Base-by-base conservation (phyloP, 2,888 invertebrate genomes). In the Dysmachus trigonus region DNA sequence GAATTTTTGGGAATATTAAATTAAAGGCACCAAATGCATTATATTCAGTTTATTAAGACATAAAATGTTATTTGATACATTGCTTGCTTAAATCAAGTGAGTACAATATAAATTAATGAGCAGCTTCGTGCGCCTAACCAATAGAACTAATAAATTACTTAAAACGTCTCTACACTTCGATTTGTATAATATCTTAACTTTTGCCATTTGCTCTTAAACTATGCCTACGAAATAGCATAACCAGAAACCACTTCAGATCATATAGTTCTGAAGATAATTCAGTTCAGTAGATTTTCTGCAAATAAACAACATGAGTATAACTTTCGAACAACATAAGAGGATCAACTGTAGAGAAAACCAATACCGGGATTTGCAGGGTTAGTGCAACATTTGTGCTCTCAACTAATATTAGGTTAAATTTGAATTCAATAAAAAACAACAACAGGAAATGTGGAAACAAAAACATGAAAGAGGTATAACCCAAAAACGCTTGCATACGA, bases 221-320 rank as follows among this genome's bases (percentile, higher is more conserved):
- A 8, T 22, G 22, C 27, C 22, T 62, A 62, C 2, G 18, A 62
- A 62, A 62, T 62, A 62, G 22, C n/a, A 62, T 62, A 22, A 62
- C 62, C 10, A 22, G 53, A 62, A 22, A 62, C 27, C 62, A 35
- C 38, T 47, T 77, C 47, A 77, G 77, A 77, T 41, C 77, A 41
- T 77, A 77, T 77, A 77, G 13, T 77, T 47, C 22, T 77, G 77
- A 77, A 77, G 47, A 47, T 77, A 77, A 30, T 77, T 77, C 77
- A 47, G 30, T 41, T 47, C 47, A 47, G 77, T 47, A 13, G 47
- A 13, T 77, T 22, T 77, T 41, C 77, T 77, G 77, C 47, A 77
- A 77, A 77, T 77, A 77, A 77, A 77, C 47, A 27, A 47, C 15
- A 47, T 77, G 15, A 77, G 76, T 77, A 22, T 30, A 62, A 62